Percentiles rank a stretch among this genome's conserved stretches.
Evolutionary conservation across 1,140 invertebrate genomes (phyloP).

Genomic region (Drosophila arawakana): DNA sequence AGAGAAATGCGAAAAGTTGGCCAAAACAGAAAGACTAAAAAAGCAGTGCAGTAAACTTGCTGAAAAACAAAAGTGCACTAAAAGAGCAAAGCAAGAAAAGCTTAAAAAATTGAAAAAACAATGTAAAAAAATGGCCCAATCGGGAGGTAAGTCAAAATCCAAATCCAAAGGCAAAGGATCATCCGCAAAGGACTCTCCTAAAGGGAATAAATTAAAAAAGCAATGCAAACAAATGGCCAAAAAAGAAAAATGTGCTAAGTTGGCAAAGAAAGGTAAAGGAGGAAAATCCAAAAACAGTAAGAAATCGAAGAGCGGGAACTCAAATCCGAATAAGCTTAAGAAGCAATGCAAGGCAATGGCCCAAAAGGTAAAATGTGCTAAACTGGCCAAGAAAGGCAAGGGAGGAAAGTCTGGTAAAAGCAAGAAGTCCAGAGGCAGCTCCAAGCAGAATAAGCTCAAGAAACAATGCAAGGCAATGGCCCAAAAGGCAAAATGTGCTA

Average conservation of each 20-base stretch:
- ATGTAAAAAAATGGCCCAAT: constrained; percentile 14
- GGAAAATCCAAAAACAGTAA: constrained; percentile 7
- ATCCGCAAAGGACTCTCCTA: not conserved
- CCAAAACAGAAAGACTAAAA: constrained; percentile 1
- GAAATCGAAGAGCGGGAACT: not conserved
- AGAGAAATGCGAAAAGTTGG: constrained; percentile 13
- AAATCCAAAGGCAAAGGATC: not conserved
- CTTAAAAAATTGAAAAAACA: constrained; percentile 3
- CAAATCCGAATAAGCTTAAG: not conserved
- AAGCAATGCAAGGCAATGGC: constrained; percentile 23
- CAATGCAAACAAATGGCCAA: constrained; percentile 2
- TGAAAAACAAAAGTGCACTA: constrained; percentile 3
- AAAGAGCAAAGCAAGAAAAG: constrained; percentile 6
- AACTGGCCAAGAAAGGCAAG: constrained; percentile 1
- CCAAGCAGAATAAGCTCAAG: not conserved
- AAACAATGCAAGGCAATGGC: constrained; percentile 2
- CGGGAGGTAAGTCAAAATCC: not conserved
- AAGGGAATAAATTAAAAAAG: not conserved
- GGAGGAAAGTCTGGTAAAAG: constrained; percentile 7
- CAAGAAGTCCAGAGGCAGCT: not conserved
- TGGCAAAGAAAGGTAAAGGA: constrained; percentile 9
- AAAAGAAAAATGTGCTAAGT: not conserved
- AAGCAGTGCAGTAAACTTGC: constrained; percentile 10
- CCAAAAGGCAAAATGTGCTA: not conserved
- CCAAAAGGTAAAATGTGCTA: constrained; percentile 21